phyloP scores from a whole-genome alignment of 2,888 invertebrate species.

The Apamea epomidion region DNA sequence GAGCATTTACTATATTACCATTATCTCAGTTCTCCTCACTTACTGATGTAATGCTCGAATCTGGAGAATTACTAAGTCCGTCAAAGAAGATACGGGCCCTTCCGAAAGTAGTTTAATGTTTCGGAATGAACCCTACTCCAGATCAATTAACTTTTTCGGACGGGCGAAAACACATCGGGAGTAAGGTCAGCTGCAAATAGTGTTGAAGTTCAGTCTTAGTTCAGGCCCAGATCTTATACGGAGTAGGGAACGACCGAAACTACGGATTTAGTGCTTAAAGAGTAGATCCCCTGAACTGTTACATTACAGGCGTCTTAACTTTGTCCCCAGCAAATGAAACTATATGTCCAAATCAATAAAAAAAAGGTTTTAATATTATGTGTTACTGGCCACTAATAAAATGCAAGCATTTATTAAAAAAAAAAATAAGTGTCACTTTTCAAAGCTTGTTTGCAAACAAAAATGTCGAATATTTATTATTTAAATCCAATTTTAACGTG shows the following conservation, averaged over 20 bases:
- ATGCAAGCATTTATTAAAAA: not conserved
- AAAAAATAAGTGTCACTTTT: not conserved
- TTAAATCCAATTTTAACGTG: slow-evolving; percentile 76
- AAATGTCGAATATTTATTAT: slow-evolving; percentile 72
- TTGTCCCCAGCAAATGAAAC: not conserved
- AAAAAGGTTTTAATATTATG: slow-evolving; percentile 37
- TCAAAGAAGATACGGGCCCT: not conserved
- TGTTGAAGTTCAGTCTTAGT: too few relatives aligned
- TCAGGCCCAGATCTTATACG: too few relatives aligned
- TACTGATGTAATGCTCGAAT: too few relatives aligned
- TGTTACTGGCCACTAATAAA: slow-evolving; percentile 26
- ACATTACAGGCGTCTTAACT: not conserved
- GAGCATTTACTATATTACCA: too few relatives aligned
- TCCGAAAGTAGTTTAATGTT: too few relatives aligned
- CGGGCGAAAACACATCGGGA: too few relatives aligned
- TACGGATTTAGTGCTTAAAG: too few relatives aligned
- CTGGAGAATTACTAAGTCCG: too few relatives aligned
- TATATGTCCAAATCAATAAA: not conserved
- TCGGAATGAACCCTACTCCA: too few relatives aligned
- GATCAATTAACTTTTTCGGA: not conserved
- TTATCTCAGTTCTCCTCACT: too few relatives aligned
- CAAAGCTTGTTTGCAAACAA: slow-evolving; percentile 15
- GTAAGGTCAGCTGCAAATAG: not conserved
- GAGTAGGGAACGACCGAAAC: too few relatives aligned
- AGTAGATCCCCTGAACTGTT: not conserved